Conservation (phyloP, 2,113 vertebrate genomes). For the Illadopsis cleaveri region DNA sequence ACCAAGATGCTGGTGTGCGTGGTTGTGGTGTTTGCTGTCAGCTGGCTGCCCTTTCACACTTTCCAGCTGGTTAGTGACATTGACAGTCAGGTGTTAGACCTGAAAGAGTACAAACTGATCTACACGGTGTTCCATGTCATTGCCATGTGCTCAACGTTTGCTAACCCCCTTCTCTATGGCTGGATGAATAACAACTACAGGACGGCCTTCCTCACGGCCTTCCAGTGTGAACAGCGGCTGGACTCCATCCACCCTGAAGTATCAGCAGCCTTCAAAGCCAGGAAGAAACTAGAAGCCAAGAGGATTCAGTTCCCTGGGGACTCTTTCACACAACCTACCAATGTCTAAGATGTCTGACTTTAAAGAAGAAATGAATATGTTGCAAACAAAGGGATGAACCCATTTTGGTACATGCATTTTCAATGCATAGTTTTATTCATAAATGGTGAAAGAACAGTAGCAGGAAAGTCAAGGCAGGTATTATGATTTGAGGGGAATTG, state of each 20-base stretch:
- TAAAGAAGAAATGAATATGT: not conserved
- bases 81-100: slow-evolving; percentile 80
- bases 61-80: slow-evolving; percentile 93
- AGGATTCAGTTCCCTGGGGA: slow-evolving; percentile 58
- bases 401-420: not conserved
- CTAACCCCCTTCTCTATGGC: slow-evolving; percentile 92
- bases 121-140: slow-evolving; percentile 91
- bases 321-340: slow-evolving; percentile 81
- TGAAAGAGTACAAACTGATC: slow-evolving; percentile 91
- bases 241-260: slow-evolving; percentile 76
- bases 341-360: slow-evolving; percentile 71
- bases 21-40: slow-evolving; percentile 91
- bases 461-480: not conserved
- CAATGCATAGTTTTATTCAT: not conserved
- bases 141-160: slow-evolving; percentile 94
- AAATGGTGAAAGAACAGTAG: not conserved
- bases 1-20: slow-evolving; percentile 93
- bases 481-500: not conserved
- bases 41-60: slow-evolving; percentile 92
- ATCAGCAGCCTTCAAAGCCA: slow-evolving; percentile 70
- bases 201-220: slow-evolving; percentile 86
- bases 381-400: not conserved
- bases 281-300: slow-evolving; percentile 73
- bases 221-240: slow-evolving; percentile 78
- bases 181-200: slow-evolving; percentile 98